Base-by-base conservation (phyloP, 1,140 invertebrate genomes). In the Pteromalus puparum region DNA sequence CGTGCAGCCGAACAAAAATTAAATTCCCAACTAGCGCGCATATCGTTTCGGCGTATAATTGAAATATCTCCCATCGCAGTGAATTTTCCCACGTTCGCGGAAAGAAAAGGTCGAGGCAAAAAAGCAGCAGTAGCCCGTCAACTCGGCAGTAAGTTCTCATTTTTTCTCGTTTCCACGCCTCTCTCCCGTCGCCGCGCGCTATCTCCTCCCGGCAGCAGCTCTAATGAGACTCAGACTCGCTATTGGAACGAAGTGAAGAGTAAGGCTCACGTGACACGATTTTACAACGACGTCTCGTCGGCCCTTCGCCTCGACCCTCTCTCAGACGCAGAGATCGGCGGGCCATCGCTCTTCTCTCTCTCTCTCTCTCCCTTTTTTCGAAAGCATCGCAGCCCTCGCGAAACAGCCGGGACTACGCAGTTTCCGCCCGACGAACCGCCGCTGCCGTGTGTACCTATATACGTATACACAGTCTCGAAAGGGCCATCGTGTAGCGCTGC, bases 401-500 rank as follows among this genome's bases (percentile, higher is more conserved):
- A 61, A 61, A 61, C 53, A 61, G 15, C 12, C 15, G 46, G 46
- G 10, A 15, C 46, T 9, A 48, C 15, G 46, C 46, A 48, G 46
- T 48, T 48, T 48, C 46, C 46, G 13, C 21, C 53, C 53, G 53
- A 61, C 53, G 53, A 61, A 5, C 53, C 7, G 53, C 53, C n/a
- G n/a, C n/a, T n/a, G n/a, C n/a, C n/a, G n/a, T n/a, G n/a, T 61
- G 18, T n/a, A 21, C 18, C n/a, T 65, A 24, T 21, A 9, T 24
- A 24, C 73, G 79, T 72, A 53, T 34, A 82, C 38, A 90, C 87
- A 74, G 88, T 87, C 86, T 76, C 90, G 88, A 87, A 92, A 92
- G 90, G 90, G 90, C 91, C 91, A 90, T 92, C 88, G 87, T 34
- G 30, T 34, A 34, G 88, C 24, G 68, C 89, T 90, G 90, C 90